Percentiles rank a stretch among this genome's conserved stretches.
Conservation (phyloP, 2,888 invertebrate genomes). For the Epirrita christyi region DNA sequence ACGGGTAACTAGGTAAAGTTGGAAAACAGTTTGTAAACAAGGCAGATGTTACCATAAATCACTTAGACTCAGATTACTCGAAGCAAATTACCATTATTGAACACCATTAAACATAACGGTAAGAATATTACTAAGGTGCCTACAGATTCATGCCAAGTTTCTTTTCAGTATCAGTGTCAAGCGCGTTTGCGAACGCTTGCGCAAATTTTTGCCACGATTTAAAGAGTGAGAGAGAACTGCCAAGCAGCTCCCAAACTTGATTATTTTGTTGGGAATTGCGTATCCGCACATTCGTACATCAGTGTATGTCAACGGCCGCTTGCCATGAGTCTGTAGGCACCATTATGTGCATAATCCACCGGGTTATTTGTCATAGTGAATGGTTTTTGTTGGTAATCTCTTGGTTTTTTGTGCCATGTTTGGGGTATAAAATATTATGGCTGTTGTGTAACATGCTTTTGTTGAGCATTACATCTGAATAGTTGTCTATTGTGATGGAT, state of each 20-base stretch:
- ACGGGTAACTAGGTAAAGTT: constrained; percentile 26
- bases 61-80: constrained; percentile 48
- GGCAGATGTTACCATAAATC: constrained; percentile 49
- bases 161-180: not conserved
- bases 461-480: constrained; percentile 60
- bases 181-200: not conserved
- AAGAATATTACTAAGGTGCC: constrained; percentile 41
- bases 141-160: constrained; percentile 6
- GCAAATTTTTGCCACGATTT: not conserved
- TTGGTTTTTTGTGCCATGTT: constrained; percentile 55
- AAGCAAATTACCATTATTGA: constrained; percentile 50
- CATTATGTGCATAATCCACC: constrained; percentile 57
- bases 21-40: constrained; percentile 26
- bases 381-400: constrained; percentile 62
- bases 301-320: not conserved
- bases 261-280: too few relatives aligned
- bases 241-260: too few relatives aligned
- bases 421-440: constrained; percentile 59
- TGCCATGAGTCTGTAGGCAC: constrained; percentile 13
- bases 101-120: constrained; percentile 57
- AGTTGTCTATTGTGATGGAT: constrained; percentile 62
- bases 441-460: constrained; percentile 72
- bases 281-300: too few relatives aligned
- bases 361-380: constrained; percentile 63
- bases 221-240: too few relatives aligned